Base-by-base conservation (phyloP, 2,113 vertebrate genomes). In the Cololabis saira region DNA sequence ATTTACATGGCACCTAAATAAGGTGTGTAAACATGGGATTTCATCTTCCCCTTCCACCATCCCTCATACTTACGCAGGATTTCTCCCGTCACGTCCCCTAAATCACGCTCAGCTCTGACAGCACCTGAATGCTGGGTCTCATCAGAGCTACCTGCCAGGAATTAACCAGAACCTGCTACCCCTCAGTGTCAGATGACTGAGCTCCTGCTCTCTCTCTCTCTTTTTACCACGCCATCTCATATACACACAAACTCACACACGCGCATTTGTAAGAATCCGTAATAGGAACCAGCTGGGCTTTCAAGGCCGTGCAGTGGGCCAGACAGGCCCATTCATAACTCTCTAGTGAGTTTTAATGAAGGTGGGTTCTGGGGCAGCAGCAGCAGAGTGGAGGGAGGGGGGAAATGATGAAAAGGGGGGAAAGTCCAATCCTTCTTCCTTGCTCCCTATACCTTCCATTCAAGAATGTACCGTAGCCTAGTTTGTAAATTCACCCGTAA, bases 321-420 rank as follows among this genome's bases (percentile, higher is more conserved):
- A 93, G 92, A 91, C 91, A 89, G 83, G 78, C 85, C 85, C 93
- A 93, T 93, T 94, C 92, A 93, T 94, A 94, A 93, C 87, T 88
- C 88, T 89, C 87, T 78, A 67, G 83, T 89, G 87, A 86, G 86
- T 82, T 91, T 90, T 91, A 92, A 93, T 91, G 91, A 93, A 92
- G 89, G 87, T 85, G 73, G 80, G 85, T 84, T 83, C 73, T 79
- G 77, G 74, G 66, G 86, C 77, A 76, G 81, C 55, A 76, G 81
- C 55, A 73, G 79, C 60, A 53, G 63, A 24, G 7, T 60, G 73
- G 81, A 69, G 64, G 63, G 61, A 67, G 52, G 3, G 53, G 76
- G 59, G 40, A 51, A 48, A 80, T 77, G 75, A 84, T 84, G 82
- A 83, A 86, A 75, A 78, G 52, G 61, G 56, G 52, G 59, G 30